Conservation (phyloP, 2,113 vertebrate species). For the Cebidichthys violaceus region DNA sequence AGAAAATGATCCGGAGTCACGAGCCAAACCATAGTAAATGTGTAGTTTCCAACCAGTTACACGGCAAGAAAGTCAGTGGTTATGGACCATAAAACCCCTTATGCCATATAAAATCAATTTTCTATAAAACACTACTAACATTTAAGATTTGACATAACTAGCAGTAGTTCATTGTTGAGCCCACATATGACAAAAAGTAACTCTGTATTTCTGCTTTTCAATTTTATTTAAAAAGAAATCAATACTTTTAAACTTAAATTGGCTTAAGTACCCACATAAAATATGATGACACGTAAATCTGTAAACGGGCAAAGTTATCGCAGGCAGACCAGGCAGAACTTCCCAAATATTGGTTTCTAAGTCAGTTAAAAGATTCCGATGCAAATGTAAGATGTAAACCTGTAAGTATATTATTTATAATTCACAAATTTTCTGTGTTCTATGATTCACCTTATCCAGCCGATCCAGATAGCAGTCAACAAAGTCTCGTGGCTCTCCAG, state of each 20-base stretch:
- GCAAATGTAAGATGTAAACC: neutral
- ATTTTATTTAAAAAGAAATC: too few relatives aligned
- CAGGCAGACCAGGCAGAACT: neutral
- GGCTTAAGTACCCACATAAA: too few relatives aligned
- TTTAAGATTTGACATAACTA: neutral
- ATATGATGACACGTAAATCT: neutral
- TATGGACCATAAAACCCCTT: neutral
- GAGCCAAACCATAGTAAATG: neutral
- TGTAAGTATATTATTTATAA: neutral
- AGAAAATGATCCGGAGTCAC: neutral
- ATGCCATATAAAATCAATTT: neutral
- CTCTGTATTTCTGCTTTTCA: too few relatives aligned
- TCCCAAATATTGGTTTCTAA: neutral
- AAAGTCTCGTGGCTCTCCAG: slow-evolving; percentile 67
- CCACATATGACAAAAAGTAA: too few relatives aligned
- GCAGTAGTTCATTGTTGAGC: too few relatives aligned
- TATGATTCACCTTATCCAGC: slow-evolving; percentile 56
- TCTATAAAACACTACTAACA: neutral
- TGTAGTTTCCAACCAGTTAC: neutral
- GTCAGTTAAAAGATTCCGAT: neutral
- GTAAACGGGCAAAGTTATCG: neutral
- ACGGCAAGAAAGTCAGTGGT: neutral
- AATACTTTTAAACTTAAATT: too few relatives aligned
- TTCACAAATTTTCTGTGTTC: neutral
- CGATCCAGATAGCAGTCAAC: slow-evolving; percentile 75